These are phyloP conservation scores for Cheumatopsyche charites DNA, from an alignment of 1,140 invertebrate genomes.

Conservation along the genomic window DNA sequence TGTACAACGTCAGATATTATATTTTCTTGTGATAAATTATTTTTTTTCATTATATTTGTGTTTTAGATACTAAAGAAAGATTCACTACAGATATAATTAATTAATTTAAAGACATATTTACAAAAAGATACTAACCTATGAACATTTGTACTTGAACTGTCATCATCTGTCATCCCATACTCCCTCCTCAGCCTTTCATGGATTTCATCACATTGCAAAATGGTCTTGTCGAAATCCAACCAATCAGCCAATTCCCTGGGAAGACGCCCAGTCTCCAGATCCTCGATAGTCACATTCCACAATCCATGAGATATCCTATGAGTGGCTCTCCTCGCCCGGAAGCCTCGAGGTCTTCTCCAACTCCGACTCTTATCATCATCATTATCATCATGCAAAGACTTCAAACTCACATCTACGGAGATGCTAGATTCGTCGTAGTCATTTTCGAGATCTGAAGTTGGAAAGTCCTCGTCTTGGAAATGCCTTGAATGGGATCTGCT, in stretches of 20 bases:
- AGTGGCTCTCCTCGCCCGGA: not conserved
- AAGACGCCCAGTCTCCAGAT: constrained; percentile 52
- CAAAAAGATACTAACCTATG: no score
- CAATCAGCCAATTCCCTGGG: constrained; percentile 58
- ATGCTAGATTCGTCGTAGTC: not conserved
- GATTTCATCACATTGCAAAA: constrained; percentile 58
- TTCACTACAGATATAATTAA: no score
- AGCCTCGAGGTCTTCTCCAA: not conserved
- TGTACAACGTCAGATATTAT: no score
- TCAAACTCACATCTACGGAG: not conserved
- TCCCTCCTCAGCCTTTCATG: constrained; percentile 57
- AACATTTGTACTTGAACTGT: no score
- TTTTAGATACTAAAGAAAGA: no score
- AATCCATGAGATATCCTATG: constrained; percentile 47
- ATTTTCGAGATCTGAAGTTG: not conserved
- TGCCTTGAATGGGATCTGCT: not conserved
- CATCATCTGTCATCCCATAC: not conserved
- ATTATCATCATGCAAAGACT: not conserved
- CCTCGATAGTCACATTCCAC: constrained; percentile 57
- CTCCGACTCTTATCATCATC: not conserved
- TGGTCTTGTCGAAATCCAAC: constrained; percentile 62
- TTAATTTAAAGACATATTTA: no score
- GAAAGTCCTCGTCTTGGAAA: not conserved
- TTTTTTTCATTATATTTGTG: no score
- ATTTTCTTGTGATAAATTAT: no score